phyloP scores from a whole-genome alignment of 2,888 invertebrate species.

The Brachynemurus nebulosus region DNA sequence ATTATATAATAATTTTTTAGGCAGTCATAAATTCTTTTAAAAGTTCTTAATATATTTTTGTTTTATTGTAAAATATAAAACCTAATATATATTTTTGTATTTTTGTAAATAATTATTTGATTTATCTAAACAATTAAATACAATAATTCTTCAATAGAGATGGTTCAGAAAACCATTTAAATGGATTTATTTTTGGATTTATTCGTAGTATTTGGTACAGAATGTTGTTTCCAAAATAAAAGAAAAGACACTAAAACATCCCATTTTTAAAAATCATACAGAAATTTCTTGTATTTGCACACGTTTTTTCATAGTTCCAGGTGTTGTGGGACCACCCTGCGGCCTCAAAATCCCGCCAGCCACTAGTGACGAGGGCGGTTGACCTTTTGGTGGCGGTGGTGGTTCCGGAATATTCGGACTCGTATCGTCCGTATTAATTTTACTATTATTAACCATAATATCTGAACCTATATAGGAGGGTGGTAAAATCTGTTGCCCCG shows the following conservation, averaged over 20 bases:
- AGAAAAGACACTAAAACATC: too few relatives aligned
- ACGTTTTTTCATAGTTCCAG: conserved; percentile 71
- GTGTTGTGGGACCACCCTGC: conserved; percentile 46
- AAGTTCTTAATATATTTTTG: background rate
- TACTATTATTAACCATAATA: conserved; percentile 29
- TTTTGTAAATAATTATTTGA: too few relatives aligned
- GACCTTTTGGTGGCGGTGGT: conserved; percentile 44
- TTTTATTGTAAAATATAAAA: conserved; percentile 1
- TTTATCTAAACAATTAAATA: too few relatives aligned
- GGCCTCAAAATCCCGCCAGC: conserved; percentile 51
- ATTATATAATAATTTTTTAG: background rate
- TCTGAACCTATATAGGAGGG: conserved; percentile 29
- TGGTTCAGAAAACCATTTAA: too few relatives aligned
- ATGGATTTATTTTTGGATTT: too few relatives aligned
- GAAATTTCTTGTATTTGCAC: conserved; percentile 90
- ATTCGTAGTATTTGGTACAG: too few relatives aligned
- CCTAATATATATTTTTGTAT: background rate
- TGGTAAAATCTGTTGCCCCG: conserved; percentile 32
- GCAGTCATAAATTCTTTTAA: too few relatives aligned
- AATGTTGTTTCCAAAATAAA: too few relatives aligned
- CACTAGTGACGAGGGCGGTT: conserved; percentile 32
- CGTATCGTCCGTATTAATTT: conserved; percentile 28
- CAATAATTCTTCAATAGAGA: too few relatives aligned
- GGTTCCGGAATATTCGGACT: conserved; percentile 43
- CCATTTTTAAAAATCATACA: conserved; percentile 47